phyloP scores from a whole-genome alignment of 2,797 vertebrate genomes.

The Ptychadena robeensis region DNA sequence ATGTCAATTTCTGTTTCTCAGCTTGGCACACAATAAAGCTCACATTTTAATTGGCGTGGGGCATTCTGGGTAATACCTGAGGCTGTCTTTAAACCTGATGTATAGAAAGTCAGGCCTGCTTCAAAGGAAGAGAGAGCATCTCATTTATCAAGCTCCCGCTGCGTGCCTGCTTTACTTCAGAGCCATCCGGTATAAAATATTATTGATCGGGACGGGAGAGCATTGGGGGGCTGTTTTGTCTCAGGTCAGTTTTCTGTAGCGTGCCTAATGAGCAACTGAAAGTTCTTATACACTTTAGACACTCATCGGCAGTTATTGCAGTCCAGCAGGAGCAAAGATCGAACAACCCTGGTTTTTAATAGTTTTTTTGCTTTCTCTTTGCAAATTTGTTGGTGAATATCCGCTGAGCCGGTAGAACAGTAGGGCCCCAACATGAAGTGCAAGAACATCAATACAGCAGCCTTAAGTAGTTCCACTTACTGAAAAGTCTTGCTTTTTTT shows the following conservation, averaged over 20 bases:
- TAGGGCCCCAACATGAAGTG: neutral
- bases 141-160: slow-evolving; percentile 57
- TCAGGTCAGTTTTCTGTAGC: slow-evolving; percentile 38
- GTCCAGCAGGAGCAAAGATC: slow-evolving; percentile 13
- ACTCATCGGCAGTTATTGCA: slow-evolving; percentile 37
- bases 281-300: slow-evolving; percentile 5
- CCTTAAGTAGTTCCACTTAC: slow-evolving; percentile 2
- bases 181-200: neutral
- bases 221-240: slow-evolving; percentile 12
- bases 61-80: slow-evolving; percentile 8
- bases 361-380: slow-evolving; percentile 34
- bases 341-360: slow-evolving; percentile 46
- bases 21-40: slow-evolving; percentile 61
- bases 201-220: neutral
- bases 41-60: slow-evolving; percentile 61
- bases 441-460: slow-evolving; percentile 21
- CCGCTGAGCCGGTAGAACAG: slow-evolving; percentile 7
- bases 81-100: slow-evolving; percentile 55
- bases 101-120: slow-evolving; percentile 44
- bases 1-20: slow-evolving; percentile 64
- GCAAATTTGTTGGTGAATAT: accelerated
- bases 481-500: slow-evolving; percentile 22
- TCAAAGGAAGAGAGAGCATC: neutral
- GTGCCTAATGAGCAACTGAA: slow-evolving; percentile 5
- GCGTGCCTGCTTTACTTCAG: slow-evolving; percentile 49